These are phyloP conservation scores for Calephelis perditalis DNA, from an alignment of 2,888 invertebrate genomes.

Conservation along the genomic window DNA sequence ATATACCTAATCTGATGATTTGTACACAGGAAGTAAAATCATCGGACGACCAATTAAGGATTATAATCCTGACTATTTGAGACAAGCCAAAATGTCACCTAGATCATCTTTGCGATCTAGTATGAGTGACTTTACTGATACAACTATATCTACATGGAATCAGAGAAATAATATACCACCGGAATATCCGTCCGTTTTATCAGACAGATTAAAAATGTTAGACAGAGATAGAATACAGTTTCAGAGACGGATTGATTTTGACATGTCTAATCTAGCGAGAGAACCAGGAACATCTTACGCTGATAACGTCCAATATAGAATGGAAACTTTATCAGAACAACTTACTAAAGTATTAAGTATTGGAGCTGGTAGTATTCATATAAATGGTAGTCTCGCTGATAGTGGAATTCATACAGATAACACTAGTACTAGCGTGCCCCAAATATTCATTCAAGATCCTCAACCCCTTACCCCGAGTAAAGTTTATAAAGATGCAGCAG, in stretches of 20 bases:
- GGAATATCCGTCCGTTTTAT: constrained; percentile 66
- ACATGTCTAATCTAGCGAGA: constrained; percentile 51
- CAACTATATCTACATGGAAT: constrained; percentile 71
- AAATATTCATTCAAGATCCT: constrained; percentile 56
- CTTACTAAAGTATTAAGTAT: constrained; percentile 65
- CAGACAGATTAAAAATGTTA: constrained; percentile 57
- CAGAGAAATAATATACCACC: constrained; percentile 51
- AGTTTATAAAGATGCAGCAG: constrained; percentile 63
- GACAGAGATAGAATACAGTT: constrained; percentile 57
- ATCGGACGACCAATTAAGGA: constrained; percentile 66
- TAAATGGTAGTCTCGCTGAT: constrained; percentile 68
- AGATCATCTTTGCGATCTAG: constrained; percentile 68
- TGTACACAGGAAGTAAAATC: constrained; percentile 59
- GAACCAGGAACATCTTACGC: constrained; percentile 59
- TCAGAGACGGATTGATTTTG: constrained; percentile 63
- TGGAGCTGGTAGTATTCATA: constrained; percentile 66
- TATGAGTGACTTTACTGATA: constrained; percentile 73
- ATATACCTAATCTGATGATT: constrained; percentile 37
- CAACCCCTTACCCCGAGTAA: constrained; percentile 37
- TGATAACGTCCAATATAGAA: constrained; percentile 55
- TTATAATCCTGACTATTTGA: constrained; percentile 64
- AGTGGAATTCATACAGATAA: constrained; percentile 72
- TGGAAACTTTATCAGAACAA: constrained; percentile 64
- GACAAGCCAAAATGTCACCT: constrained; percentile 57
- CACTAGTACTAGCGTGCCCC: constrained; percentile 66